Conservation (phyloP, 1,140 invertebrate genomes). For the Proales similis region DNA sequence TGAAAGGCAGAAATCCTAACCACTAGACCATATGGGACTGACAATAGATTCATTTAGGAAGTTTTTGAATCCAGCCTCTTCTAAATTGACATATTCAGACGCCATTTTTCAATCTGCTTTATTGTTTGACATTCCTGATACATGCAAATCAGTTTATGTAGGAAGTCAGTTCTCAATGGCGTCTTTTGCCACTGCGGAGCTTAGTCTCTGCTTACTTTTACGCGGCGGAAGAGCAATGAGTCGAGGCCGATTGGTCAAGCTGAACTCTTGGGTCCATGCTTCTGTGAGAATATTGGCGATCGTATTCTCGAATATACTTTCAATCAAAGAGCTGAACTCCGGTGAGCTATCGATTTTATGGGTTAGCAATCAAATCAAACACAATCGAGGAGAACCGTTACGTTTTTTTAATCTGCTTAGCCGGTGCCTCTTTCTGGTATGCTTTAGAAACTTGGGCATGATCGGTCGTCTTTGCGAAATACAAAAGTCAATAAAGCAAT, state of each 20-base stretch:
- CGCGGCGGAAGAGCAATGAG: conserved; percentile 49
- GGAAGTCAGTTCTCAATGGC: too few relatives aligned
- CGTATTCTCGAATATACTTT: conserved; percentile 49
- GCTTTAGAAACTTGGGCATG: background rate
- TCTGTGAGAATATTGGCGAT: conserved; percentile 50
- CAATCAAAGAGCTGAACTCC: conserved; percentile 46
- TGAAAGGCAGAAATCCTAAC: too few relatives aligned
- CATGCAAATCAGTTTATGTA: too few relatives aligned
- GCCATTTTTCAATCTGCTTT: too few relatives aligned
- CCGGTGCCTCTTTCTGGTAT: background rate
- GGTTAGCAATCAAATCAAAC: conserved; percentile 36
- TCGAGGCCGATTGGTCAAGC: conserved; percentile 49
- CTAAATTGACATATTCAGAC: too few relatives aligned
- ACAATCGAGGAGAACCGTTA: background rate
- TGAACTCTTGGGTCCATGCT: conserved; percentile 48
- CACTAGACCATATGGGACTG: too few relatives aligned
- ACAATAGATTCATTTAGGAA: too few relatives aligned
- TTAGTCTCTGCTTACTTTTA: too few relatives aligned
- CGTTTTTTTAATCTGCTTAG: conserved; percentile 2
- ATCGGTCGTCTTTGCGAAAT: conserved; percentile 3
- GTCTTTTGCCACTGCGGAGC: too few relatives aligned
- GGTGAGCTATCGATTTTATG: conserved; percentile 41
- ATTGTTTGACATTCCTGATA: too few relatives aligned
- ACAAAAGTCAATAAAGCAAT: background rate
- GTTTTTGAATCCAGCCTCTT: too few relatives aligned